These are phyloP conservation scores for Andinoacara biseriatus DNA, from an alignment of 2,113 vertebrate species.

Conservation along the genomic window DNA sequence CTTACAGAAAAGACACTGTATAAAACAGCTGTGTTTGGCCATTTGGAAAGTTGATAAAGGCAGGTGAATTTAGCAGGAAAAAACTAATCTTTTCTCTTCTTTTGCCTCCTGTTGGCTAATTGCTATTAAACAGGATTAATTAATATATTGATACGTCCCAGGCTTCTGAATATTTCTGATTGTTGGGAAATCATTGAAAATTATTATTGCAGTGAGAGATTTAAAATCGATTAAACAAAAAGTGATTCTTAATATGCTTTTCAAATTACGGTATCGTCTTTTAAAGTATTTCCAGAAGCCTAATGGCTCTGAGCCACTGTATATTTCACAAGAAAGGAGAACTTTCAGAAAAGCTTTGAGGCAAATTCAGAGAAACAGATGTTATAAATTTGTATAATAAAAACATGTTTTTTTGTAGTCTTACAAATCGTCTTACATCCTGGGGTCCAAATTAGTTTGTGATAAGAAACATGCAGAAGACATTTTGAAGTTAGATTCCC, in stretches of 20 bases:
- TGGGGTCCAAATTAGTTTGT: not conserved
- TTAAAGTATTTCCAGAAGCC: not conserved
- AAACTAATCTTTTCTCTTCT: not conserved
- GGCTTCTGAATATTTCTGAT: not conserved
- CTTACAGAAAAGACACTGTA: not conserved
- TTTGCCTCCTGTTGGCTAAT: not conserved
- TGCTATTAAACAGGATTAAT: not conserved
- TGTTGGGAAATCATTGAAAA: not conserved
- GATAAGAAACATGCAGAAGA: not conserved
- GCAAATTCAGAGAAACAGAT: not conserved
- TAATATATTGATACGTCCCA: not conserved
- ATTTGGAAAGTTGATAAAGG: not conserved
- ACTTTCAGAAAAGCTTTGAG: not conserved
- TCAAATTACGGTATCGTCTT: not conserved
- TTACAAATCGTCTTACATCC: conserved; percentile 1
- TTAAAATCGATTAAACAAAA: not conserved
- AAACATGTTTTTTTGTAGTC: not conserved
- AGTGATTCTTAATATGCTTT: not conserved
- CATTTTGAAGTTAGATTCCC: not conserved
- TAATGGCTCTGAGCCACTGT: not conserved
- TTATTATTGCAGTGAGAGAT: not conserved
- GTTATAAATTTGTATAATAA: conserved; percentile 2
- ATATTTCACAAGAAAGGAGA: not conserved
- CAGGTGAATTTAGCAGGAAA: not conserved
- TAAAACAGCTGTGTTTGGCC: no score